Evolutionary conservation across 1,140 invertebrate species (phyloP).

Genomic region (Drosophila sucinea): DNA sequence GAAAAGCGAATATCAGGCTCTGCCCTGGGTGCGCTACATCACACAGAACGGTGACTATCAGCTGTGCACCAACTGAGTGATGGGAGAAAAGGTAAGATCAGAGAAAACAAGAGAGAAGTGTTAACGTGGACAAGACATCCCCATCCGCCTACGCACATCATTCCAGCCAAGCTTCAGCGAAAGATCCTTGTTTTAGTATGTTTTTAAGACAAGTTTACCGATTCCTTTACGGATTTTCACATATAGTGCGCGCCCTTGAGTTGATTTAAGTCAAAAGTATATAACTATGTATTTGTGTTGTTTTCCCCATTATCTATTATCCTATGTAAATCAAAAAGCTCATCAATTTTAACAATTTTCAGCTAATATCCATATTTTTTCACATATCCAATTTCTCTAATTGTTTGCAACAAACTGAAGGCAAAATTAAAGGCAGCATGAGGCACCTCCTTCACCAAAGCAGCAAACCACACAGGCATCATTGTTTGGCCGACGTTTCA

Average conservation of each 20-base stretch:
- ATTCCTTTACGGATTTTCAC: not conserved
- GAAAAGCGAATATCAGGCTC: slow-evolving; percentile 99
- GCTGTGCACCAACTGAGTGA: slow-evolving; percentile 92
- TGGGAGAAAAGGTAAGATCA: not conserved
- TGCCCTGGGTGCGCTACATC: slow-evolving; percentile 99
- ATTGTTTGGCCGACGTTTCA: slow-evolving; percentile 88
- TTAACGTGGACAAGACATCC: not conserved
- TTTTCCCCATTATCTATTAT: slow-evolving; percentile 63
- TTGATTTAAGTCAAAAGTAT: slow-evolving; percentile 56
- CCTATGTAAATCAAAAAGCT: slow-evolving; percentile 64
- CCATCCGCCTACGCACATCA: slow-evolving; percentile 32
- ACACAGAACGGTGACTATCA: slow-evolving; percentile 99
- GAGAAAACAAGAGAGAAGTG: slow-evolving; percentile 1
- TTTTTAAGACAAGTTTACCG: slow-evolving; percentile 41
- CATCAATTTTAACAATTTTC: slow-evolving; percentile 70
- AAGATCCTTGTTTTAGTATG: slow-evolving; percentile 36
- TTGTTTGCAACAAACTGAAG: slow-evolving; percentile 35
- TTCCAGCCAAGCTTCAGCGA: slow-evolving; percentile 73
- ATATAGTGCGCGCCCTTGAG: not conserved
- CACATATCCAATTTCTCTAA: not conserved
- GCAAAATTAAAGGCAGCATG: slow-evolving; percentile 99
- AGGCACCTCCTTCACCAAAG: slow-evolving; percentile 99
- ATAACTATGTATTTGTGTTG: slow-evolving; percentile 48
- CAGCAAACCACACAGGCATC: slow-evolving; percentile 95
- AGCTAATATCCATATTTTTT: not conserved